Base-by-base conservation (phyloP, 1,140 invertebrate species). In the Ruditapes philippinarum region DNA sequence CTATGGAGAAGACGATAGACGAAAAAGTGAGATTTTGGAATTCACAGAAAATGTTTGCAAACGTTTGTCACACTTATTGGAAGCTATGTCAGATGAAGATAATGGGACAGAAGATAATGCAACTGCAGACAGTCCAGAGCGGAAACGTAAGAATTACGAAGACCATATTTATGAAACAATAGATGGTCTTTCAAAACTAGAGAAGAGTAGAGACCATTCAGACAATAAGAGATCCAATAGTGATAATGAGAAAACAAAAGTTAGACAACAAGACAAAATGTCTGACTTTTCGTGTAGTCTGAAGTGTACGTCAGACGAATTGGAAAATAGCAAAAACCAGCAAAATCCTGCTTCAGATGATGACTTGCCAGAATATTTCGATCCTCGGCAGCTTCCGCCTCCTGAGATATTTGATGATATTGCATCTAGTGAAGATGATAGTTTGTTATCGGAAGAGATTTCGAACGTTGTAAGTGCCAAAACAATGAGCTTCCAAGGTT, bases 11-110 rank as follows among this genome's bases (percentile, higher is more conserved):
- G 68, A 89, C 14, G 62, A 76, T 17, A 74, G 70, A 33, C 28
- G 78, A 62, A 82, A 54, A 57, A 76, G 49, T 74, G 79, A 89
- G 42, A 89, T 89, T 25, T 45, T 76, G 12, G 87, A 89, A 82
- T 89, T 89, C 73, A 83, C 79, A 7, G 87, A 89, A 76, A 65
- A 82, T 49, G 79, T 89, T 25, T 89, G 79, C 40, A 89, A 83
- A 49, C 28, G 87, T 45, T 33, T 89, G 33, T 89, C 87, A 17
- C 87, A 57, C 17, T 76, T 89, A 36, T 31, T 89, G 28, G 78
- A 82, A 40, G 45, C 17, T 25, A 28, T 38, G 31, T 5, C 51
- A 14, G 11, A 40, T 12, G 49, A 62, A 14, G 83, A 86, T 19
- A 49, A 33, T 4, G 68, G 73, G 0, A 12, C 1, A 28, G 36